Percentiles rank a stretch among this genome's conserved stretches.
Conservation (phyloP, 2,797 vertebrate genomes). For the Distichodus sexfasciatus region DNA sequence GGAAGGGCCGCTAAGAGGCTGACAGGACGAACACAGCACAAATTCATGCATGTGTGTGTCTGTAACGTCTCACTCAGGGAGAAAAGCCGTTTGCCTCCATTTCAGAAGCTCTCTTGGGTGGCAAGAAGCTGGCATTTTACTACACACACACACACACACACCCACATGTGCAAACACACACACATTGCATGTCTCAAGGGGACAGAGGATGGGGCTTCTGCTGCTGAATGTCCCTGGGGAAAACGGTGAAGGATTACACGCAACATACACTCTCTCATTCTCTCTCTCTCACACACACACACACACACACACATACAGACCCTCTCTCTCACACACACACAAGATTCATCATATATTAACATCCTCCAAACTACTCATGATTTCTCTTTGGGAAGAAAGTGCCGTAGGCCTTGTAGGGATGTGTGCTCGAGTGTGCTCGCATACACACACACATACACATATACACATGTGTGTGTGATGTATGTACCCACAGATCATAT, state of each 20-base stretch:
- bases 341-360: not conserved
- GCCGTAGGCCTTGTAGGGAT: not conserved
- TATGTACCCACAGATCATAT: not conserved
- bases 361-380: not conserved
- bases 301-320: slow-evolving; percentile 19
- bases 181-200: slow-evolving; percentile 22
- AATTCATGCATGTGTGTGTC: slow-evolving; percentile 5
- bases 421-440: not conserved
- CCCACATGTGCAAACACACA: no score
- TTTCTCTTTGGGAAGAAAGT: not conserved
- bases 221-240: slow-evolving; percentile 15
- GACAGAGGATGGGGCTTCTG: not conserved
- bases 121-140: not conserved
- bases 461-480: slow-evolving; percentile 9
- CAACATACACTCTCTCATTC: slow-evolving; percentile 12
- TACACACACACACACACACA: slow-evolving; percentile 7
- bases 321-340: slow-evolving; percentile 21
- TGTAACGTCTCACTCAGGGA: slow-evolving; percentile 3
- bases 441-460: slow-evolving; percentile 17
- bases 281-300: slow-evolving; percentile 31
- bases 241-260: not conserved
- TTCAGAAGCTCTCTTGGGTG: slow-evolving; percentile 7
- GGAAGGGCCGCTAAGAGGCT: no score
- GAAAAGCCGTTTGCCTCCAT: slow-evolving; percentile 27
- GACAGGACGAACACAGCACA: no score